phyloP scores from a whole-genome alignment of 2,888 invertebrate genomes.

The Horisme vitalbata region DNA sequence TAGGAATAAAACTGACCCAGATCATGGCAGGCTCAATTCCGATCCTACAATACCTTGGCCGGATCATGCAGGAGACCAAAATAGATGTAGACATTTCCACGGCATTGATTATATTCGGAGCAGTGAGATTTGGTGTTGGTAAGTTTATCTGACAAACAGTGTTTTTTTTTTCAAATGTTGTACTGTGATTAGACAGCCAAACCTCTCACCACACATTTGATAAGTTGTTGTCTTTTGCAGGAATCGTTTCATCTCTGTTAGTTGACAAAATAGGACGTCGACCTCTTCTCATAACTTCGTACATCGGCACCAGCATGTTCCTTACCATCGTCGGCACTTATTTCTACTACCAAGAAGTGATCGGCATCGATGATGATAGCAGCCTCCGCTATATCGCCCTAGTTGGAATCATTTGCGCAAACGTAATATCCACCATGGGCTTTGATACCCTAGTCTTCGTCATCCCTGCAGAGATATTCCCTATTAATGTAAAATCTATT shows the following conservation, averaged over 20 bases:
- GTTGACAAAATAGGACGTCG: slow-evolving; percentile 72
- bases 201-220: neutral
- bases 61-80: slow-evolving; percentile 61
- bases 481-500: slow-evolving; percentile 80
- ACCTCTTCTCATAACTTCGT: slow-evolving; percentile 70
- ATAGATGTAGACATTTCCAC: slow-evolving; percentile 46
- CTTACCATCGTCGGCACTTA: slow-evolving; percentile 58
- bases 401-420: slow-evolving; percentile 61
- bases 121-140: slow-evolving; percentile 59
- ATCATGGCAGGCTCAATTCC: slow-evolving; percentile 57
- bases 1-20: slow-evolving; percentile 63
- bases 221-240: slow-evolving; percentile 48
- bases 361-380: slow-evolving; percentile 43
- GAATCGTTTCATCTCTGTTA: slow-evolving; percentile 59
- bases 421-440: slow-evolving; percentile 63
- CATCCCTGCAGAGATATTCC: slow-evolving; percentile 82
- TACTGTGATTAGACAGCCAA: no score
- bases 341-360: slow-evolving; percentile 59
- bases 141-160: slow-evolving; percentile 26
- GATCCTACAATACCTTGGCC: slow-evolving; percentile 61
- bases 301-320: slow-evolving; percentile 53
- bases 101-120: slow-evolving; percentile 61
- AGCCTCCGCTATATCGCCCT: slow-evolving; percentile 62
- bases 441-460: slow-evolving; percentile 74
- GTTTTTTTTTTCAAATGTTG: no score